Percentiles rank a stretch among this genome's conserved stretches.
These are phyloP conservation scores for Drosophila bocqueti DNA, from an alignment of 1,140 invertebrate genomes.

Conservation along the genomic window DNA sequence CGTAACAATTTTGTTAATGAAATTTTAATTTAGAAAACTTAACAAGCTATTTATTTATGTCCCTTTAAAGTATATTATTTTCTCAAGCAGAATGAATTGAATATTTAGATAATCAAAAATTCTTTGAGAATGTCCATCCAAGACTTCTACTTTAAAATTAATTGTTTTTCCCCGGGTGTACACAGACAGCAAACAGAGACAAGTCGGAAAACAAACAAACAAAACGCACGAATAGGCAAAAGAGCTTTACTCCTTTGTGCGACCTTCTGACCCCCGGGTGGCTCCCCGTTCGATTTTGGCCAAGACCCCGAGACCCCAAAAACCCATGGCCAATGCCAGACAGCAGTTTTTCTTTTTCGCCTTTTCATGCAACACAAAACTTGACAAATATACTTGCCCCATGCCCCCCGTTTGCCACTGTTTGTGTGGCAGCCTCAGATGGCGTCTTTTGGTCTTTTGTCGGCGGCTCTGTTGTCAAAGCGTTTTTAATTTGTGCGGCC, in stretches of 20 bases:
- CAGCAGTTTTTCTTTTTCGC: conserved; percentile 56
- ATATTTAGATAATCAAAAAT: background rate
- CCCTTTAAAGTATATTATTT: background rate
- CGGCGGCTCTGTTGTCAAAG: conserved; percentile 33
- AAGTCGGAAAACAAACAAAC: conserved; percentile 56
- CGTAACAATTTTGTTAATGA: background rate
- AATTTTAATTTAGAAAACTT: background rate
- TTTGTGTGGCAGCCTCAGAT: conserved; percentile 49
- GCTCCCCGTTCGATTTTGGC: conserved; percentile 23
- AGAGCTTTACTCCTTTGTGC: conserved; percentile 40
- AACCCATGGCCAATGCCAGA: conserved; percentile 48
- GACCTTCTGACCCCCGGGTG: conserved; percentile 23
- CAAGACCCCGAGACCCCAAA: conserved; percentile 27
- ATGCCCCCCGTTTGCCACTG: conserved; percentile 9
- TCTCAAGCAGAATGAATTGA: no score
- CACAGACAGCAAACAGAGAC: conserved; percentile 58
- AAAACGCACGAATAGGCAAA: conserved; percentile 67
- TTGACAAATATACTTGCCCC: conserved; percentile 36
- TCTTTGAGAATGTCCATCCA: background rate
- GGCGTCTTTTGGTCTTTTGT: conserved; percentile 64
- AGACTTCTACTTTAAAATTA: background rate
- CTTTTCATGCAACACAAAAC: conserved; percentile 37
- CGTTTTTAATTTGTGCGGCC: conserved; percentile 71
- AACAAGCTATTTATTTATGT: no score
- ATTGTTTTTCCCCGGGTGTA: background rate